These are phyloP conservation scores for Centroberyx gerrardi DNA, from an alignment of 2,797 vertebrate species.

Conservation along the genomic window DNA sequence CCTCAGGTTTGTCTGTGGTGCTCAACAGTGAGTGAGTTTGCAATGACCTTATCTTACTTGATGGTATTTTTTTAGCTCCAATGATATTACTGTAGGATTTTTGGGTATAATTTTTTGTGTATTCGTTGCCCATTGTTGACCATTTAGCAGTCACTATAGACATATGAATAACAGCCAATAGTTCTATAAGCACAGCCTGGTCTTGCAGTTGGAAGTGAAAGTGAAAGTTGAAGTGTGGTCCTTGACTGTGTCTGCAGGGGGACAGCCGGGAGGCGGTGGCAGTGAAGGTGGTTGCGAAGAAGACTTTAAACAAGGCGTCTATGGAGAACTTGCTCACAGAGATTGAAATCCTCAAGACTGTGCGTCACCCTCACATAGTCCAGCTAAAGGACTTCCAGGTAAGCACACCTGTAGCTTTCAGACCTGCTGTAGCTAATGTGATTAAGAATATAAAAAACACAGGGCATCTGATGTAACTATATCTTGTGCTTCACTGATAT, in stretches of 20 bases:
- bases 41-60: not conserved
- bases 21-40: not conserved
- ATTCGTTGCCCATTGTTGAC: not conserved
- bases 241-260: conserved; percentile 78
- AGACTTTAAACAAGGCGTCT: conserved; percentile 92
- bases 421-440: not conserved
- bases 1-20: not conserved
- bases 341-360: conserved; percentile 96
- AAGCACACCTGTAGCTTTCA: not conserved
- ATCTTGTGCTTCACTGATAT: too few species aligned
- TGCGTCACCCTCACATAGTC: conserved; percentile 94
- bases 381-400: conserved; percentile 98
- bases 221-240: not conserved
- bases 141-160: too few species aligned
- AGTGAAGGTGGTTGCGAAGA: conserved; percentile 95
- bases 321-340: conserved; percentile 97
- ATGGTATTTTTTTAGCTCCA: not conserved
- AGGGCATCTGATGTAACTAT: not conserved
- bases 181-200: not conserved
- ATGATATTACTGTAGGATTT: not conserved
- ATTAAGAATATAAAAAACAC: not conserved
- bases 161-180: not conserved
- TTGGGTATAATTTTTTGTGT: too few species aligned
- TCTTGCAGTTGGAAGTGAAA: not conserved
- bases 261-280: conserved; percentile 94